Evolutionary conservation across 2,113 vertebrate genomes (phyloP).

Genomic region (Alethe diademata): DNA sequence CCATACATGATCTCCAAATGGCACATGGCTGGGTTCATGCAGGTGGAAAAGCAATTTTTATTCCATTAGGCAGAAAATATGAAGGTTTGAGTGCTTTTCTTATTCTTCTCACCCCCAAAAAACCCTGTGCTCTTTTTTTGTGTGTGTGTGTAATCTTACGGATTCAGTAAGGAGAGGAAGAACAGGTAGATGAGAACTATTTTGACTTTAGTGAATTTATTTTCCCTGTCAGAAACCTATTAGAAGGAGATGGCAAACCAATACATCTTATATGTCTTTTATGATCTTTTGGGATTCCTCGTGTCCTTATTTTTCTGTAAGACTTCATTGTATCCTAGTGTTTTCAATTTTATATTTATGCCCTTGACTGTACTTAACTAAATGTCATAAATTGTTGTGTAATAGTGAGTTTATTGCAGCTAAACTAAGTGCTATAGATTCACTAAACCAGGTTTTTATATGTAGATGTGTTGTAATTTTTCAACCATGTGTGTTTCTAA

Average conservation of each 20-base stretch:
- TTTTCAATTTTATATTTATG: not conserved
- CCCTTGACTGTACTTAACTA: not conserved
- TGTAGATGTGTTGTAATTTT: not conserved
- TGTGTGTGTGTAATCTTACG: not conserved
- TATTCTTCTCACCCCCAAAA: accelerated
- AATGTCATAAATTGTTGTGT: not conserved
- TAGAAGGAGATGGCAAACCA: not conserved
- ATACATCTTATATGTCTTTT: not conserved
- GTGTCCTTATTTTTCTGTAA: not conserved
- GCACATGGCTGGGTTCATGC: not conserved
- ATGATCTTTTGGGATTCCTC: not conserved
- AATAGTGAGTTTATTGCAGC: not conserved
- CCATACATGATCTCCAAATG: not conserved
- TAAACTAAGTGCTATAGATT: not conserved
- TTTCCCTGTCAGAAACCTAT: not conserved
- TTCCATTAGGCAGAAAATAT: not conserved
- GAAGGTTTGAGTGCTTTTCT: not conserved
- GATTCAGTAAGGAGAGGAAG: not conserved
- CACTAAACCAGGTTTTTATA: not conserved
- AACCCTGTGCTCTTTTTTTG: accelerated
- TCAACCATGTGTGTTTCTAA: not conserved
- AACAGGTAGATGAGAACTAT: not conserved
- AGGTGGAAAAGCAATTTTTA: not conserved
- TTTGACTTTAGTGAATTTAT: not conserved
- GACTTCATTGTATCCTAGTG: not conserved